Evolutionary conservation across 2,888 invertebrate genomes (phyloP).

Genomic region (Craniophora ligustri): DNA sequence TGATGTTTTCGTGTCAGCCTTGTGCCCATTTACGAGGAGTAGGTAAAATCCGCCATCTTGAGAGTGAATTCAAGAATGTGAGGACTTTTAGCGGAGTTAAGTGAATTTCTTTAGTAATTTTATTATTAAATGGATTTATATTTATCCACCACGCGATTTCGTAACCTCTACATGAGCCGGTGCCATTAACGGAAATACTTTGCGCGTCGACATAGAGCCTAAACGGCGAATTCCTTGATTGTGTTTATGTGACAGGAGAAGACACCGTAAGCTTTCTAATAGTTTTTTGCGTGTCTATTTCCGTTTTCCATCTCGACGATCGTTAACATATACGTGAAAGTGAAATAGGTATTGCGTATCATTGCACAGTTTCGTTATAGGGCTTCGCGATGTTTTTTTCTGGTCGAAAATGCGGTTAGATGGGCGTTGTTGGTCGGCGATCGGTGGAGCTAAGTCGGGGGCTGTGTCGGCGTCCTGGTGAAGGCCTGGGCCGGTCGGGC

Average conservation of each 20-base stretch:
- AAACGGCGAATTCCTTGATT: constrained; percentile 84
- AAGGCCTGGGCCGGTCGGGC: constrained; percentile 75
- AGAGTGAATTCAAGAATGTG: constrained; percentile 90
- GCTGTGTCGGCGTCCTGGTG: constrained; percentile 77
- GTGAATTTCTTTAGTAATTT: constrained; percentile 83
- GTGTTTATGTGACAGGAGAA: constrained; percentile 88
- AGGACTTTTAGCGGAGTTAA: constrained; percentile 85
- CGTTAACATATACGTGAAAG: constrained; percentile 85
- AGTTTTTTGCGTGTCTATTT: constrained; percentile 88
- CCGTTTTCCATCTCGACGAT: constrained; percentile 86
- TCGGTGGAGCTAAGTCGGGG: constrained; percentile 75
- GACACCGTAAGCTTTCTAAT: constrained; percentile 88
- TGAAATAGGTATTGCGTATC: constrained; percentile 78
- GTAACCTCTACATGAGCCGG: constrained; percentile 65
- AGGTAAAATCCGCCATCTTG: constrained; percentile 90
- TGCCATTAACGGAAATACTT: constrained; percentile 69
- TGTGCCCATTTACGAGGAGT: constrained; percentile 88
- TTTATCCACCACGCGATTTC: constrained; percentile 70
- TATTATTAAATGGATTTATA: constrained; percentile 82
- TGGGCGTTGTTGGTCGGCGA: constrained; percentile 85
- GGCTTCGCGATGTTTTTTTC: constrained; percentile 80
- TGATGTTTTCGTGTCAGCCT: constrained; percentile 89
- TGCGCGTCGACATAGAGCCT: constrained; percentile 70
- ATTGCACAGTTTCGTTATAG: constrained; percentile 65
- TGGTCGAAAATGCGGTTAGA: constrained; percentile 86